phyloP scores from a whole-genome alignment of 2,888 invertebrate genomes.

The Molorchus minor region DNA sequence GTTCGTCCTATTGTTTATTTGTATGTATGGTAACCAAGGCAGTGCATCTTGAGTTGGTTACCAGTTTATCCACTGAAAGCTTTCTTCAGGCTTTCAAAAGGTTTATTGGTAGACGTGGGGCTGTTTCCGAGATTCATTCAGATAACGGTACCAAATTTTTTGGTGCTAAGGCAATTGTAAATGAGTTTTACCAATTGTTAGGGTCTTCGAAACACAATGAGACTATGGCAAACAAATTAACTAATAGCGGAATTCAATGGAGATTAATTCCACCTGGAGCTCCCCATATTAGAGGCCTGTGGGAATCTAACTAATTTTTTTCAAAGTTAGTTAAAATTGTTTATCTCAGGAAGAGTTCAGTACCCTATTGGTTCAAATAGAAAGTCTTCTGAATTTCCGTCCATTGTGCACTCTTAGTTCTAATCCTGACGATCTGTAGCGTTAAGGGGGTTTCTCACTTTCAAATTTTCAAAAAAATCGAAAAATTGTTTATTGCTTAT shows the following conservation, averaged over 20 bases:
- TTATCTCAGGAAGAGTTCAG: constrained; percentile 21
- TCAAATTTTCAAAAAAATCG: too few species aligned
- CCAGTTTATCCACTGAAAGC: too few species aligned
- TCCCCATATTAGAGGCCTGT: too few species aligned
- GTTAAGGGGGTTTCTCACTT: too few species aligned
- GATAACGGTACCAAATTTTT: constrained; percentile 23
- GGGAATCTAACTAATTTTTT: constrained; percentile 19
- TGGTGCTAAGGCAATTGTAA: constrained; percentile 12
- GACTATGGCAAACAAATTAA: constrained; percentile 8
- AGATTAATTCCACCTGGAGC: constrained; percentile 6
- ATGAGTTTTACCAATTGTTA: not conserved
- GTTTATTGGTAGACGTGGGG: constrained; percentile 24
- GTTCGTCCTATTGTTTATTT: too few species aligned
- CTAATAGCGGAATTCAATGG: constrained; percentile 9
- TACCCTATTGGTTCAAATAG: too few species aligned
- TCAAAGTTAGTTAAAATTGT: not conserved
- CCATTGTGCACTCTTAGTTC: too few species aligned
- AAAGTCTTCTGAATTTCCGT: too few species aligned
- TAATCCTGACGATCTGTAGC: too few species aligned
- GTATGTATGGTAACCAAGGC: constrained; percentile 14
- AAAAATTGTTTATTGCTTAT: too few species aligned
- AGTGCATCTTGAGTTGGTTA: too few species aligned
- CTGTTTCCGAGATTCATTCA: constrained; percentile 8
- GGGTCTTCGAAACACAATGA: constrained; percentile 9
- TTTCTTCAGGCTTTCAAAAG: constrained; percentile 30